Base-by-base conservation (phyloP, 2,113 vertebrate species). In the Dicerorhinus sumatrensis region DNA sequence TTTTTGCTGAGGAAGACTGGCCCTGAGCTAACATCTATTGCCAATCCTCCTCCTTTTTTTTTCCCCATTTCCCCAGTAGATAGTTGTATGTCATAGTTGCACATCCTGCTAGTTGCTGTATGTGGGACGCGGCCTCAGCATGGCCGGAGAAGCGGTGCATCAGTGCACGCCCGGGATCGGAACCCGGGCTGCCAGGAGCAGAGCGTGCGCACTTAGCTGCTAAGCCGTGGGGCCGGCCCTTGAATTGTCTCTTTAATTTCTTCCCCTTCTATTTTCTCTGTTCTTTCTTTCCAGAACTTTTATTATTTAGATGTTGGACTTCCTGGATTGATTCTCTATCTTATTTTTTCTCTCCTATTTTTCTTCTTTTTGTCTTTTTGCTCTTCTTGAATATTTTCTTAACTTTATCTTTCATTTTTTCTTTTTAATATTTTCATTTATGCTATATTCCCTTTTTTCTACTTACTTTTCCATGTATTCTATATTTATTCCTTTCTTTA, bases 201-300 rank as follows among this genome's bases (percentile, higher is more conserved):
- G 39, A 39, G 39, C 39, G 39, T 5, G 42, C 42, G 42, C 42
- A 42, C 42, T 42, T 42, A 42, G 5, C 42, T 5, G 5, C 42
- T 42, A 42, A 42, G 42, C 42, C 42, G 5, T 5, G 42, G 42
- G 42, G 42, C 42, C 42, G 5, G 42, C 42, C 42, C 73, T 82
- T 94, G 62, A 89, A 92, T 82, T 75, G 33, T 42, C 17, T 17
- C 42, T 91, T 67, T 67, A 39, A 91, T 91, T 96, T 96, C 65
- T 93, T 58, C 46, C 46, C 9, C 31, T 81, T 51, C 58, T 27
- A 1, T 93, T 93, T 95, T 82, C 39, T 92, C 56, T 60, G 0
- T 65, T 42, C n/a, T 92, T 16, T 60, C 33, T 88, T 85, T 94
- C 39, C 23, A 80, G 39, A 91, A 31, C 42, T 91, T 23, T 16